These are phyloP conservation scores for Puffinus mauretanicus DNA, from an alignment of 2,113 vertebrate species.

Conservation along the genomic window DNA sequence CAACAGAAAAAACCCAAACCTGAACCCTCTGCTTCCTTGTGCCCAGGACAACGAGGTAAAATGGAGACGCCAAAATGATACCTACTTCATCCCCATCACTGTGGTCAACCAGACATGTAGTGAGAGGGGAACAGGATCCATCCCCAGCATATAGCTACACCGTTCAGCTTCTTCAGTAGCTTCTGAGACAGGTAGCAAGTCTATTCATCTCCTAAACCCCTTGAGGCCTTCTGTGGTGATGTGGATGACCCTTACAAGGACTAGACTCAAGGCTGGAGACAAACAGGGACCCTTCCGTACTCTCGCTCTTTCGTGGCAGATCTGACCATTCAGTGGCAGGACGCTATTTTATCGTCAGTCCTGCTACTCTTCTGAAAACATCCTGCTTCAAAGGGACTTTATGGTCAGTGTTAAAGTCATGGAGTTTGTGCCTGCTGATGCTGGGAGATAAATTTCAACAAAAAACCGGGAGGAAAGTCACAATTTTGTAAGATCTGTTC, in stretches of 20 bases:
- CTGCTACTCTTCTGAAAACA: neutral
- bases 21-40: neutral
- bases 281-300: neutral
- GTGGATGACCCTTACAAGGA: neutral
- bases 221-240: neutral
- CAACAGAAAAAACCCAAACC: neutral
- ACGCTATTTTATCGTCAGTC: neutral
- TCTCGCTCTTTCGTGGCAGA: neutral
- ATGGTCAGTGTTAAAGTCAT: neutral
- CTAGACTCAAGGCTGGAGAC: neutral
- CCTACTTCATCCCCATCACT: neutral
- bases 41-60: neutral
- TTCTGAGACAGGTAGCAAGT: neutral
- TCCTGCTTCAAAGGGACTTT: neutral
- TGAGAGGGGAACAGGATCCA: neutral
- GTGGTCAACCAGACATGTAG: neutral
- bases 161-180: accelerated
- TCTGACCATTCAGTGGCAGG: neutral
- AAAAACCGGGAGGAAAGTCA: neutral
- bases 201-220: neutral
- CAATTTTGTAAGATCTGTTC: neutral
- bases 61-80: neutral
- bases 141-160: neutral
- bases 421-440: neutral
- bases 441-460: neutral